Percentiles rank a stretch among this genome's conserved stretches.
phyloP scores from a whole-genome alignment of 2,113 vertebrate species.

The Megaceryle torquata region DNA sequence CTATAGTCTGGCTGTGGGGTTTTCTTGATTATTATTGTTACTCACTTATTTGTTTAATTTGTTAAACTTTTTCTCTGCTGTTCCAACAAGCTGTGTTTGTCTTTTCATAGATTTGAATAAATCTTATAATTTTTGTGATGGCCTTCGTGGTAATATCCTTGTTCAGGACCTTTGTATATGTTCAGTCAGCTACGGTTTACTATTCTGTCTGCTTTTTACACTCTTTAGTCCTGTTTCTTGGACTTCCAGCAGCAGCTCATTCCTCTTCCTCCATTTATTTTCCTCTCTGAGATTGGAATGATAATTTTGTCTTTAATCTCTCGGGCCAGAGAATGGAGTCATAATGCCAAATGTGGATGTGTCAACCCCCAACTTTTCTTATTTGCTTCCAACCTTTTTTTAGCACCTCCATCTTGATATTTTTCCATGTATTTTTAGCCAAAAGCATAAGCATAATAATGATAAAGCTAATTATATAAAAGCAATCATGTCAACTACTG shows the following conservation, averaged over 20 bases:
- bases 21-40: neutral
- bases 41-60: neutral
- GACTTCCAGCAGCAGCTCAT: neutral
- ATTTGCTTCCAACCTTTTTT: neutral
- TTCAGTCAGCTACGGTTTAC: neutral
- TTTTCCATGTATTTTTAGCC: neutral
- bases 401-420: neutral
- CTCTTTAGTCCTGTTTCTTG: neutral
- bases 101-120: neutral
- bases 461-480: neutral
- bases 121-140: neutral
- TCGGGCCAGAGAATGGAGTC: neutral
- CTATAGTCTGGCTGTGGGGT: accelerated
- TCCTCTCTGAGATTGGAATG: neutral
- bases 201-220: neutral
- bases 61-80: neutral
- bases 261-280: neutral
- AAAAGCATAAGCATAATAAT: neutral
- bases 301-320: neutral
- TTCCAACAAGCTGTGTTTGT: neutral
- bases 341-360: neutral
- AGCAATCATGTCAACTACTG: neutral
- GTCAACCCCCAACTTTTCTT: neutral
- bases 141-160: neutral
- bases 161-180: neutral